phyloP scores from a whole-genome alignment of 2,888 invertebrate genomes.

The Hermaeophaga mercurialis region DNA sequence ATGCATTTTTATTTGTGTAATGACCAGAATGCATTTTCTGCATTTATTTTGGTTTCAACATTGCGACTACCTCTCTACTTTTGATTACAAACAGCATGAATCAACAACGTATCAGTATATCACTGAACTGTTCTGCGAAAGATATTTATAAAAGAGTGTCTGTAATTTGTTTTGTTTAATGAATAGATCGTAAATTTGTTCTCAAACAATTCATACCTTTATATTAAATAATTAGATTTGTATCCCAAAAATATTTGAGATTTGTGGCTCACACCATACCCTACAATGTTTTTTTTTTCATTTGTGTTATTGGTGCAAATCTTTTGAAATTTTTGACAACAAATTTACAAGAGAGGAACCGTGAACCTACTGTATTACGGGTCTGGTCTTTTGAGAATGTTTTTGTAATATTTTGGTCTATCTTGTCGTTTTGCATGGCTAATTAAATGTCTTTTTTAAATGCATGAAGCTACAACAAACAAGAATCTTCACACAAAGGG shows the following conservation, averaged over 20 bases:
- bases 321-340: no score
- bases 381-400: slow-evolving; percentile 17
- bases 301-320: no score
- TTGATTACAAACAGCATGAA: slow-evolving; percentile 12
- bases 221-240: no score
- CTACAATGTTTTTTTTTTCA: no score
- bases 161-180: slow-evolving; percentile 1
- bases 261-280: no score
- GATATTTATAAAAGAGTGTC: neutral
- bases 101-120: slow-evolving; percentile 15
- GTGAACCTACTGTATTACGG: neutral
- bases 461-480: slow-evolving; percentile 31
- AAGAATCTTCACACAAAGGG: slow-evolving; percentile 30
- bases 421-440: slow-evolving; percentile 31
- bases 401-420: slow-evolving; percentile 20
- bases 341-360: no score
- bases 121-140: slow-evolving; percentile 26
- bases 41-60: slow-evolving; percentile 1
- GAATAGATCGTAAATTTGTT: neutral
- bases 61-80: neutral
- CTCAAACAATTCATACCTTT: no score
- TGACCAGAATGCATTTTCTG: slow-evolving; percentile 5
- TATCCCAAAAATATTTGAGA: no score
- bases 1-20: slow-evolving; percentile 6
- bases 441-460: slow-evolving; percentile 8